Percentiles rank a stretch among this genome's conserved stretches.
Evolutionary conservation across 2,888 invertebrate species (phyloP).

Genomic region (Synergus japonicus): DNA sequence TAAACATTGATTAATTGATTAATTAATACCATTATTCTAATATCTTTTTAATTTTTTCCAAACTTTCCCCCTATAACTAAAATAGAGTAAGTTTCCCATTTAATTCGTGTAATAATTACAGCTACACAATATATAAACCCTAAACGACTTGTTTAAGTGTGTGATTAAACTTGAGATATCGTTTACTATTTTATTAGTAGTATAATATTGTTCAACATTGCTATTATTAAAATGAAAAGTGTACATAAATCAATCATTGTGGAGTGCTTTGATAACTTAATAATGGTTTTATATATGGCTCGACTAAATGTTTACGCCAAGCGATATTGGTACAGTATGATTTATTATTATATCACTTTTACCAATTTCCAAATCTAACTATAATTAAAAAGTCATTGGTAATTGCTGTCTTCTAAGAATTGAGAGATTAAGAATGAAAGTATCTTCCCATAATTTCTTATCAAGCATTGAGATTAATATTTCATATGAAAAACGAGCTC

Average conservation of each 20-base stretch:
- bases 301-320: slow-evolving; percentile 8
- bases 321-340: neutral
- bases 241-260: slow-evolving; percentile 2
- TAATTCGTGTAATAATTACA: too few species aligned
- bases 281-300: neutral
- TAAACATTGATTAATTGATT: neutral
- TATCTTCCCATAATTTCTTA: neutral
- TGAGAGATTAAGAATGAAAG: neutral
- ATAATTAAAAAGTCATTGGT: neutral
- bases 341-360: neutral
- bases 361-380: neutral
- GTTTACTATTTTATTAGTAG: neutral
- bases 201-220: neutral
- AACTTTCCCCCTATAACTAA: neutral
- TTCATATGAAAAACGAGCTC: neutral
- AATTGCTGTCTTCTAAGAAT: too few species aligned
- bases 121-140: too few species aligned
- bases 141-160: neutral
- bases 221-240: slow-evolving; percentile 11
- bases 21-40: neutral
- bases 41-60: neutral
- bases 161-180: neutral
- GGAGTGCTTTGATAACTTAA: slow-evolving; percentile 16
- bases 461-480: neutral
- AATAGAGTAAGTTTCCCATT: too few species aligned